A percentile compares a stretch with the other conserved stretches of the same genome.
These are phyloP conservation scores for Anthoscopus minutus DNA, from an alignment of 2,113 vertebrate genomes.

Conservation along the genomic window DNA sequence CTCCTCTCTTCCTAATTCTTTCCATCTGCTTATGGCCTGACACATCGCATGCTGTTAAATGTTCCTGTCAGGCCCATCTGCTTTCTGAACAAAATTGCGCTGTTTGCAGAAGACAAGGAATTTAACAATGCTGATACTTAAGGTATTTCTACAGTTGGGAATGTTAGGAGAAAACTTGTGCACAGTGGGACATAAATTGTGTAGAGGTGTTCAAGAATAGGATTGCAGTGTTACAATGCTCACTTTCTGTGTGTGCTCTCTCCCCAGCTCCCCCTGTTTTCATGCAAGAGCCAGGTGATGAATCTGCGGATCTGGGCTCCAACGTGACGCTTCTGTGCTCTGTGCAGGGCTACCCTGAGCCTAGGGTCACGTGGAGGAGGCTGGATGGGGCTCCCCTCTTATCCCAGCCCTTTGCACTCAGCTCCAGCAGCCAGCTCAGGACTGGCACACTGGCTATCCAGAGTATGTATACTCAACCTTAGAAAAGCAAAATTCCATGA, in stretches of 20 bases:
- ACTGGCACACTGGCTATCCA: constrained; percentile 79
- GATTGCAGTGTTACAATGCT: neutral
- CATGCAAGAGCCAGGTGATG: constrained; percentile 76
- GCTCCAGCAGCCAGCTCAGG: constrained; percentile 75
- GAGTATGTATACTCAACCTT: constrained; percentile 69
- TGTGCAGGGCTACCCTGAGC: constrained; percentile 83
- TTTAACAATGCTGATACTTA: accelerated
- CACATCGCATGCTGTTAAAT: neutral
- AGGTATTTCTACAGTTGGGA: neutral
- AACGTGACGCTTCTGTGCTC: constrained; percentile 83
- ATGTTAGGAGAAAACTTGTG: neutral
- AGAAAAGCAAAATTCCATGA: neutral
- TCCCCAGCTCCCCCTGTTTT: constrained; percentile 82
- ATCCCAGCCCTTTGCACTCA: constrained; percentile 67
- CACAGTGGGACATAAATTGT: too few relatives aligned
- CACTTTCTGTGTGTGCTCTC: neutral
- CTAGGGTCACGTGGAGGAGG: constrained; percentile 83
- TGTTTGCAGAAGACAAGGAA: neutral
- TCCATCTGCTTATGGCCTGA: neutral
- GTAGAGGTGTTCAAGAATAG: neutral
- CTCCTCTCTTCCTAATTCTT: neutral
- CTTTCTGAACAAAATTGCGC: neutral
- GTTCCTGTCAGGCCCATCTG: neutral
- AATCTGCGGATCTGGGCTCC: constrained; percentile 82
- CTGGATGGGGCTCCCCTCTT: constrained; percentile 73